A percentile compares a stretch with the other conserved stretches of the same genome.
Conservation (phyloP, 2,113 vertebrate genomes). For the Leucoraja erinaceus region DNA sequence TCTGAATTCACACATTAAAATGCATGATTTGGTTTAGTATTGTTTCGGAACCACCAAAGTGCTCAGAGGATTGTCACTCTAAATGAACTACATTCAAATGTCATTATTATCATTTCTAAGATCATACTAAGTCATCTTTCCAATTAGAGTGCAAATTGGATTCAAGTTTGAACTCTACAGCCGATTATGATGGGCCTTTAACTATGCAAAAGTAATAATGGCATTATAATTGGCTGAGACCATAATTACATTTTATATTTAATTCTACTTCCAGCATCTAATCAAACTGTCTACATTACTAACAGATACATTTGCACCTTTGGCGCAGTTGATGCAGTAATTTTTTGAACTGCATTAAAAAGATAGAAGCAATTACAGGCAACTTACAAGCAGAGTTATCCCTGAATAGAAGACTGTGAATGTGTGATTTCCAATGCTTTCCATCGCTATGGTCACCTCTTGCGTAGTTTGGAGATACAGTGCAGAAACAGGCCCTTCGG, state of each 20-base stretch:
- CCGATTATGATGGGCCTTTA: constrained; percentile 6
- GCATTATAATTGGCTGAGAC: background rate
- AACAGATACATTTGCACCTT: constrained; percentile 6
- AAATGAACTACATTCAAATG: constrained; percentile 25
- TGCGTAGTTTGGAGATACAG: background rate
- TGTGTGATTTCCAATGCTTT: background rate
- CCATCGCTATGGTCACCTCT: background rate
- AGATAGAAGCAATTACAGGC: background rate
- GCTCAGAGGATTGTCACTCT: background rate
- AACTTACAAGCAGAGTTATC: background rate
- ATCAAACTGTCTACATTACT: background rate
- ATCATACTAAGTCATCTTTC: background rate
- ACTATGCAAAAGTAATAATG: constrained; percentile 5
- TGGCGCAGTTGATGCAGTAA: background rate
- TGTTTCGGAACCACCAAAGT: background rate
- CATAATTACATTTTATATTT: constrained; percentile 13
- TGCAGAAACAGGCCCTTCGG: too few relatives aligned
- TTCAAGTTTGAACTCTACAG: constrained; percentile 18
- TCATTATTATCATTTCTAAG: constrained; percentile 29
- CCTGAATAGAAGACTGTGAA: too few relatives aligned
- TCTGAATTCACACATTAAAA: background rate
- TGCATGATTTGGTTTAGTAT: background rate
- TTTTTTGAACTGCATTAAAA: background rate
- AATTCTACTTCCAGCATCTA: background rate
- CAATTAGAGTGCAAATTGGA: constrained; percentile 18